Evolutionary conservation across 2,888 invertebrate genomes (phyloP).

Genomic region (Hyposoter dolosus): DNA sequence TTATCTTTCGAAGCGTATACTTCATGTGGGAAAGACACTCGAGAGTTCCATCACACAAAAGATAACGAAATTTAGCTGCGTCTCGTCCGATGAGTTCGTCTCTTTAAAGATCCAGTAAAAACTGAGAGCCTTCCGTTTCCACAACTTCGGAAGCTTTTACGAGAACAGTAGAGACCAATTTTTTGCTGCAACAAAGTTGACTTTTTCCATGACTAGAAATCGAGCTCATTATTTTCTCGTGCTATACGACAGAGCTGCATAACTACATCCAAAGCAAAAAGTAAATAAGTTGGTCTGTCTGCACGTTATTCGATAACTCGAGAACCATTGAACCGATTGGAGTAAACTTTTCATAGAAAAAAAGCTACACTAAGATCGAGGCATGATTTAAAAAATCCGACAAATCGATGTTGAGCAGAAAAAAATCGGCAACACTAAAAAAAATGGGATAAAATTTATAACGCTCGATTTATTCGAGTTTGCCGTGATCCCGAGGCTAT

Average conservation of each 20-base stretch:
- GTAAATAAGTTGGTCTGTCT: neutral
- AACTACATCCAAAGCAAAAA: neutral
- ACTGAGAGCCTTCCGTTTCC: neutral
- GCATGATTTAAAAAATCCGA: neutral
- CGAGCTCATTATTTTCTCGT: neutral
- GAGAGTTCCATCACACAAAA: slow-evolving; percentile 28
- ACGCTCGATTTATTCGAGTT: neutral
- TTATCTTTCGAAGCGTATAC: slow-evolving; percentile 4
- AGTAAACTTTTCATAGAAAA: neutral
- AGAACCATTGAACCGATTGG: neutral
- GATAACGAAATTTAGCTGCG: slow-evolving; percentile 35
- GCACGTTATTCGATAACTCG: neutral
- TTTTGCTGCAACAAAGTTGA: neutral
- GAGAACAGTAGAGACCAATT: neutral
- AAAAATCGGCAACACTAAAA: neutral
- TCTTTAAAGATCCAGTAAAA: slow-evolving; percentile 6
- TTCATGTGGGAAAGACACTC: neutral
- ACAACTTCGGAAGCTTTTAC: neutral
- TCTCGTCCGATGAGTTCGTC: slow-evolving; percentile 24
- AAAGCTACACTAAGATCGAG: neutral
- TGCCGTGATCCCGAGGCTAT: neutral
- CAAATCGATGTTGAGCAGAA: neutral
- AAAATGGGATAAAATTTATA: neutral
- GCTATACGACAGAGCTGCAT: neutral
- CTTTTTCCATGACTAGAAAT: neutral